Evolutionary conservation across 2,797 vertebrate species (phyloP).

Genomic region (Notolepis coatsorum): DNA sequence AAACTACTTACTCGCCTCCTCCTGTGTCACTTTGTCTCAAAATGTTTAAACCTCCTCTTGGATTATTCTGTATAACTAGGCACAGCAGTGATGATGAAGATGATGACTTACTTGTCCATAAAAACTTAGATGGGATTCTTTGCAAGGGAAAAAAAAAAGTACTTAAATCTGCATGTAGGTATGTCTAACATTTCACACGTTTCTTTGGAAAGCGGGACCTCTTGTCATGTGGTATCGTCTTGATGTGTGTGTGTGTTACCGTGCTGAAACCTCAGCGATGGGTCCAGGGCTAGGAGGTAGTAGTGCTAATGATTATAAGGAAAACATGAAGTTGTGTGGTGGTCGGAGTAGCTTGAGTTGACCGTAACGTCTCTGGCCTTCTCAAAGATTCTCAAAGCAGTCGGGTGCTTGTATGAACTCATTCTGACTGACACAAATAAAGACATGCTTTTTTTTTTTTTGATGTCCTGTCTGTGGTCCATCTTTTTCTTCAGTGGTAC

Average conservation of each 20-base stretch:
- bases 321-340: not conserved
- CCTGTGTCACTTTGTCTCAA: not conserved
- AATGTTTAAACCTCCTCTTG: constrained; percentile 1
- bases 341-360: constrained; percentile 13
- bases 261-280: constrained; percentile 22
- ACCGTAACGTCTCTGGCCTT: constrained; percentile 24
- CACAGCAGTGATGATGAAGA: not conserved
- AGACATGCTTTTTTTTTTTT: constrained; percentile 48
- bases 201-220: constrained; percentile 49
- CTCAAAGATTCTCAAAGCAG: constrained; percentile 2
- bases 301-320: not conserved
- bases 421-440: constrained; percentile 66
- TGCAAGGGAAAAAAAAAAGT: constrained; percentile 30
- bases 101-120: not conserved
- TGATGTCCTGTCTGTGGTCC: constrained; percentile 23
- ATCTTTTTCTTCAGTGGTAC: not conserved
- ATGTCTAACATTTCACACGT: constrained; percentile 39
- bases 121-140: constrained; percentile 26
- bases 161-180: constrained; percentile 64
- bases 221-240: constrained; percentile 52
- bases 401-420: constrained; percentile 50
- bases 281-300: constrained; percentile 5
- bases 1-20: not conserved
- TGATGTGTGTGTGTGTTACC: constrained; percentile 46
- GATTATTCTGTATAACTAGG: not conserved